Conservation (phyloP, 2,797 vertebrate genomes). For the Erpetoichthys calabaricus region DNA sequence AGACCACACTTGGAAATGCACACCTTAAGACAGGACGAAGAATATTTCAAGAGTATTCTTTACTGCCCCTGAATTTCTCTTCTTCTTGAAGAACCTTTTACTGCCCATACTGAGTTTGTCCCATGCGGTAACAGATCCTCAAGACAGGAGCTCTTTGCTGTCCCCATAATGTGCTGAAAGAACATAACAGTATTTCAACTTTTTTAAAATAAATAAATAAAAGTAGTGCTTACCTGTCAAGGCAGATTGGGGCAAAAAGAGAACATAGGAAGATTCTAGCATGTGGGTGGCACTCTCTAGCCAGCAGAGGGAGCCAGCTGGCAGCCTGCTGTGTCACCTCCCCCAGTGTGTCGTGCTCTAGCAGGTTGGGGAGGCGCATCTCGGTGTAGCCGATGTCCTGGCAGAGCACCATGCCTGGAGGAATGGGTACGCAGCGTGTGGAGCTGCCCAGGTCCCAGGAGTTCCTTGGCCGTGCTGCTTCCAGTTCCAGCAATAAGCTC, state of each 20-base stretch:
- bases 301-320: slow-evolving; percentile 69
- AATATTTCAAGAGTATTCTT: no score
- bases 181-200: no score
- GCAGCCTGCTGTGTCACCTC: slow-evolving; percentile 68
- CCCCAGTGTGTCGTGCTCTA: slow-evolving; percentile 60
- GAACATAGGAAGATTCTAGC: slow-evolving; percentile 73
- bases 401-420: slow-evolving; percentile 57
- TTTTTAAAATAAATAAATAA: no score
- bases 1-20: no score
- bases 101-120: no score
- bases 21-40: no score
- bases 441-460: slow-evolving; percentile 47
- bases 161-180: no score
- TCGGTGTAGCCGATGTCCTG: slow-evolving; percentile 62
- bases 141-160: no score
- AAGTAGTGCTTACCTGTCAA: slow-evolving; percentile 58
- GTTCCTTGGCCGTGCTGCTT: slow-evolving; percentile 19
- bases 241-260: slow-evolving; percentile 67
- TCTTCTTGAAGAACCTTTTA: no score
- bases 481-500: slow-evolving; percentile 21
- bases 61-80: no score
- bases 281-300: slow-evolving; percentile 62
- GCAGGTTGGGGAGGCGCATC: slow-evolving; percentile 68
- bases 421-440: slow-evolving; percentile 51
- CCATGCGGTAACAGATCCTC: no score